Percentiles rank a stretch among this genome's conserved stretches.
Conservation (phyloP, 2,888 invertebrate genomes). For the Vesta saturnalis region DNA sequence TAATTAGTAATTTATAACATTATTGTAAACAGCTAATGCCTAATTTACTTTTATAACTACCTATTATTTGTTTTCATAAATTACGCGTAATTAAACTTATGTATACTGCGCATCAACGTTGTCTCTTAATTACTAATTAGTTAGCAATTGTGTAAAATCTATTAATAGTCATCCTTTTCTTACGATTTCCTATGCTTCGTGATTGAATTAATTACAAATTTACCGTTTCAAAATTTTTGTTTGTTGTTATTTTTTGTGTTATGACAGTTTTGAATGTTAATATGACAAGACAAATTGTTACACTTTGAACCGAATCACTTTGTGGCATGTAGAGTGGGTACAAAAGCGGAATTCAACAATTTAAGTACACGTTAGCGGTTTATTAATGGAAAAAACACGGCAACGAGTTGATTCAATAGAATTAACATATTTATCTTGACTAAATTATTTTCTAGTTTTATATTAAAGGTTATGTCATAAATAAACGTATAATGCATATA, state of each 20-base stretch:
- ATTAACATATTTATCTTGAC: conserved; percentile 12
- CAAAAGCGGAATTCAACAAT: conserved; percentile 15
- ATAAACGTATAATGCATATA: too few relatives aligned
- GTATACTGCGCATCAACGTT: conserved; percentile 23
- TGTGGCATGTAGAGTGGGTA: conserved; percentile 6
- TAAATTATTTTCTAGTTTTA: conserved; percentile 2
- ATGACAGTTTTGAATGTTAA: conserved; percentile 10
- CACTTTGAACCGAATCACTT: conserved; percentile 5
- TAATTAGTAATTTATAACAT: conserved; percentile 45
- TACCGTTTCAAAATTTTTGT: neutral
- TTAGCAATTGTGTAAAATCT: conserved; percentile 11
- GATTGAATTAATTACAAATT: neutral
- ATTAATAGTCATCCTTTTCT: conserved; percentile 21
- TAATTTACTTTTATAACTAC: conserved; percentile 34
- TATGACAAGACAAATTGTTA: conserved; percentile 12
- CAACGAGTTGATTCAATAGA: conserved; percentile 11
- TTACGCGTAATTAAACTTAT: conserved; percentile 29
- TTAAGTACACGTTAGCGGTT: conserved; percentile 14
- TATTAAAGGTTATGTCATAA: neutral
- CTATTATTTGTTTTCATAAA: conserved; percentile 37
- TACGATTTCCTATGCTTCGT: neutral
- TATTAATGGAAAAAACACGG: conserved; percentile 8
- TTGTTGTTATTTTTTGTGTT: neutral
- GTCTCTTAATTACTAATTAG: conserved; percentile 32
- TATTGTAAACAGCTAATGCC: conserved; percentile 29